A percentile compares a stretch with the other conserved stretches of the same genome.
phyloP scores from a whole-genome alignment of 2,113 vertebrate species.

The Solenodon paradoxus region DNA sequence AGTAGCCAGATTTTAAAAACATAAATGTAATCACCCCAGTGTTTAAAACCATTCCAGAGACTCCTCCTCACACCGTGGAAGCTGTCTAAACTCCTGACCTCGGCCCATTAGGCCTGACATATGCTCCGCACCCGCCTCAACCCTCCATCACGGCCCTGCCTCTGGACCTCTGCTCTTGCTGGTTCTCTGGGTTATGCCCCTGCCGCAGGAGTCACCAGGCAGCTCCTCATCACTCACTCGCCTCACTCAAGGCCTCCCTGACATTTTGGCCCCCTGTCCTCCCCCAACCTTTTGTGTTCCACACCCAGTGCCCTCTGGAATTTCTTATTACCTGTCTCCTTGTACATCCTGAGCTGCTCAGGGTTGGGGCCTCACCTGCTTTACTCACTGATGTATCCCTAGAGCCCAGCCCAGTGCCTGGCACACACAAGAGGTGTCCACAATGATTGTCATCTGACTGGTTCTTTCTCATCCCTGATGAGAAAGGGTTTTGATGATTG shows the following conservation, averaged over 20 bases:
- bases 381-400: neutral
- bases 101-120: neutral
- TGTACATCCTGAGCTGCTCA: neutral
- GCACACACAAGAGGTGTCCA: rapidly evolving
- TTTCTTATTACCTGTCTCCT: neutral
- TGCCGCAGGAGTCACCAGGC: neutral
- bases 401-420: neutral
- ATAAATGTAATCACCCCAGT: neutral
- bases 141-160: neutral
- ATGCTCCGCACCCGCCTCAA: neutral
- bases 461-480: neutral
- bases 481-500: neutral
- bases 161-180: neutral
- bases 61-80: neutral
- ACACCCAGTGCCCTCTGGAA: neutral
- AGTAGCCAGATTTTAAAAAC: neutral
- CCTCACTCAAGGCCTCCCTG: neutral
- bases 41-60: neutral
- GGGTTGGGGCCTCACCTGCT: neutral
- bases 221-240: neutral
- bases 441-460: neutral
- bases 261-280: rapidly evolving
- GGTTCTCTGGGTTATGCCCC: neutral
- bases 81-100: neutral
- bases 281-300: neutral